phyloP scores from a whole-genome alignment of 2,113 vertebrate species.

The Oryzias curvinotus region DNA sequence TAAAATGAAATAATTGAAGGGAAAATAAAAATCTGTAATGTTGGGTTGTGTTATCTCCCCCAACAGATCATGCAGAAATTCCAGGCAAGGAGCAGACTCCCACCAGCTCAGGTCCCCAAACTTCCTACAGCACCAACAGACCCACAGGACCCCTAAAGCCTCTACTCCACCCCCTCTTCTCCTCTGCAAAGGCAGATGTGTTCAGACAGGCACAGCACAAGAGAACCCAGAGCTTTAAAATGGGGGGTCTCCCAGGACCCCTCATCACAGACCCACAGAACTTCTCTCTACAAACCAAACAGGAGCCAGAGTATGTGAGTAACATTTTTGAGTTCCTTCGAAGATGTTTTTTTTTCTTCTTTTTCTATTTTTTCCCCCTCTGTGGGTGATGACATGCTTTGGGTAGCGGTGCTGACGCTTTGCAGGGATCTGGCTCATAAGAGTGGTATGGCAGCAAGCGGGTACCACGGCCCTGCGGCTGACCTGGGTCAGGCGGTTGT shows the following conservation, averaged over 20 bases:
- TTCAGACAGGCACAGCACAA: slow-evolving; percentile 84
- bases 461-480: slow-evolving; percentile 69
- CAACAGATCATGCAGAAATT: slow-evolving; percentile 76
- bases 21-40: not conserved
- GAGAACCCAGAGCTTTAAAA: slow-evolving; percentile 85
- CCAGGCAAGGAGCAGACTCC: slow-evolving; percentile 78
- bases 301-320: slow-evolving; percentile 91
- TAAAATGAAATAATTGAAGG: no score
- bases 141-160: slow-evolving; percentile 65
- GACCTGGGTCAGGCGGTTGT: slow-evolving; percentile 74
- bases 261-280: slow-evolving; percentile 85
- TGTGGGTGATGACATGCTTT: slow-evolving; percentile 68
- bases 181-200: slow-evolving; percentile 81
- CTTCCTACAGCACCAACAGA: slow-evolving; percentile 69
- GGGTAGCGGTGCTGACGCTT: slow-evolving; percentile 59
- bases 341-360: slow-evolving; percentile 68
- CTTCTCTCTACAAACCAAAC: slow-evolving; percentile 88
- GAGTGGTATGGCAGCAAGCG: slow-evolving; percentile 62
- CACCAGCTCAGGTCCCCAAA: slow-evolving; percentile 68
- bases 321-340: slow-evolving; percentile 46
- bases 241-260: slow-evolving; percentile 80
- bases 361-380: slow-evolving; percentile 56
- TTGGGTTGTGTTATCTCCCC: not conserved
- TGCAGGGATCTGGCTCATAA: slow-evolving; percentile 52
- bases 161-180: slow-evolving; percentile 47